Conservation (phyloP, 2,888 invertebrate species). For the Protonemura montana region DNA sequence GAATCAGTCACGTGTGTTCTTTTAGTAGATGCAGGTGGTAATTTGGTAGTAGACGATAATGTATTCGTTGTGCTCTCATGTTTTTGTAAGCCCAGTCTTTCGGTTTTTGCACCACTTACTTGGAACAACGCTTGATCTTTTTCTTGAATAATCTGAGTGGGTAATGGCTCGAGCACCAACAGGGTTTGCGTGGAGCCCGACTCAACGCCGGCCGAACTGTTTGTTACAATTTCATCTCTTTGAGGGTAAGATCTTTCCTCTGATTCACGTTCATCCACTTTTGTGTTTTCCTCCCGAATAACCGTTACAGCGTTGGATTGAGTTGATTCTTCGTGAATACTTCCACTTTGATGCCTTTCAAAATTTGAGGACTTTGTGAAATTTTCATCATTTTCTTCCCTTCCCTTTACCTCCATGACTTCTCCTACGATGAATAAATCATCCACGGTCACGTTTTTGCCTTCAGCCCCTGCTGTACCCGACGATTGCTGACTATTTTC, state of each 20-base stretch:
- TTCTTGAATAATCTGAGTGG: background rate
- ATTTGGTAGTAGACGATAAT: background rate
- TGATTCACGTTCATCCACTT: background rate
- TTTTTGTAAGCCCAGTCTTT: background rate
- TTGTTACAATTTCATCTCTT: background rate
- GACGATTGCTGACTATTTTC: background rate
- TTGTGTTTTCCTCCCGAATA: background rate
- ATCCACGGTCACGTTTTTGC: background rate
- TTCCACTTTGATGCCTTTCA: conserved; percentile 19
- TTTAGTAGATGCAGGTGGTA: background rate
- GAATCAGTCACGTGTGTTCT: background rate
- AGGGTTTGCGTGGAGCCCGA: background rate
- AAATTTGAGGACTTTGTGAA: background rate
- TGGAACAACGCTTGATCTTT: background rate
- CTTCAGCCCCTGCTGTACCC: background rate
- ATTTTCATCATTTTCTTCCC: background rate
- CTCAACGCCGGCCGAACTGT: background rate
- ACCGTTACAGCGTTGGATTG: background rate
- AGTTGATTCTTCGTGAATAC: background rate
- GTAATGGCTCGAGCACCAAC: background rate
- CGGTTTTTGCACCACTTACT: background rate
- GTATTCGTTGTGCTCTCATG: background rate
- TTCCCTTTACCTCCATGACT: conserved; percentile 19
- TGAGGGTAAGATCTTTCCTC: background rate
- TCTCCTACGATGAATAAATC: conserved; percentile 16